Conservation (phyloP, 2,888 invertebrate genomes). For the Imbricaverruca yamaguchii region DNA sequence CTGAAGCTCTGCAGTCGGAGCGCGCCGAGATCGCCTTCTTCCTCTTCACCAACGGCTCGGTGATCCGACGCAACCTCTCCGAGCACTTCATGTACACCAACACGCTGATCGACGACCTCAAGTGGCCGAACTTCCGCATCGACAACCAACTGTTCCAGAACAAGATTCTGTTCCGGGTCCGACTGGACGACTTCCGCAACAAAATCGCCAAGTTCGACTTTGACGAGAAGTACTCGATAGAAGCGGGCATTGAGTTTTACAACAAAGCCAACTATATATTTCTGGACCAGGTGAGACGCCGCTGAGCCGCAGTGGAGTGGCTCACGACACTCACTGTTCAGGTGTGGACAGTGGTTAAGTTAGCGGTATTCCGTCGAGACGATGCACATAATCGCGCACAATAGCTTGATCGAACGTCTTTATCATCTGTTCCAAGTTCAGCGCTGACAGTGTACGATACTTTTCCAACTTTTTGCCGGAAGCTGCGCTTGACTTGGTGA, state of each 20-base stretch:
- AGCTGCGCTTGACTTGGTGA: no score
- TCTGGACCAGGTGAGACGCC: conserved; percentile 37
- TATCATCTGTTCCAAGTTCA: not conserved
- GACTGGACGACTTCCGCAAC: conserved; percentile 30
- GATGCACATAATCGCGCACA: not conserved
- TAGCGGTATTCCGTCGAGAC: not conserved
- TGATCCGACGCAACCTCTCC: conserved; percentile 35
- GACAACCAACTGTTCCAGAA: conserved; percentile 12
- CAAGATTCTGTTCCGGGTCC: conserved; percentile 25
- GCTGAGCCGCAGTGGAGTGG: not conserved
- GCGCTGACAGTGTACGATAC: not conserved
- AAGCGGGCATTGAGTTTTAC: conserved; percentile 39
- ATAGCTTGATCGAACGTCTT: not conserved
- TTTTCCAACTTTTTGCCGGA: no score
- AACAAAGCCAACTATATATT: conserved; percentile 39
- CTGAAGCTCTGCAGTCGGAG: conserved; percentile 44
- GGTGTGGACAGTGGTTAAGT: no score
- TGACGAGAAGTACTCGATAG: conserved; percentile 27
- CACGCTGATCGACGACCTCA: conserved; percentile 37
- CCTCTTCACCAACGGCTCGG: conserved; percentile 35
- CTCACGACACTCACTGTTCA: not conserved
- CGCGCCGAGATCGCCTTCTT: conserved; percentile 40
- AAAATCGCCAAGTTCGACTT: conserved; percentile 30
- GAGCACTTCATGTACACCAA: conserved; percentile 42
- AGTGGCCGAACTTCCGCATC: conserved; percentile 5